Evolutionary conservation across 2,797 vertebrate genomes (phyloP).

Genomic region (Sylvia borin): DNA sequence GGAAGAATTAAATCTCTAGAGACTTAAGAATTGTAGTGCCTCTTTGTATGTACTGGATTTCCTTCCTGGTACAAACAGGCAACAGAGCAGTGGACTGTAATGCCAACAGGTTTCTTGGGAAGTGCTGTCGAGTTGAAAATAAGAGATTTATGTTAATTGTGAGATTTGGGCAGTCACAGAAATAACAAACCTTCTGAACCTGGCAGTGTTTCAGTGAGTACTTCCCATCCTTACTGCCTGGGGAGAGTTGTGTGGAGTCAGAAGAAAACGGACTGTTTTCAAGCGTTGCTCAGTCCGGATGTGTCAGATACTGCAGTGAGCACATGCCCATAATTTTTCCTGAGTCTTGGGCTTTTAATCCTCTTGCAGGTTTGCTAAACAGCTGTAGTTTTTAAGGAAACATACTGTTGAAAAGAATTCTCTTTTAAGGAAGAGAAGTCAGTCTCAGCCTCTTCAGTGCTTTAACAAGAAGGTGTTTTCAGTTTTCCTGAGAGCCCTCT

Average conservation of each 20-base stretch:
- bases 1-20: not conserved
- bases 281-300: not conserved
- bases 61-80: not conserved
- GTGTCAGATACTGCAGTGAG: not conserved
- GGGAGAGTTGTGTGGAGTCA: not conserved
- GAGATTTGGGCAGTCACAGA: not conserved
- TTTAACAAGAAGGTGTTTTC: not conserved
- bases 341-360: not conserved
- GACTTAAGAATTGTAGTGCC: accelerated
- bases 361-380: not conserved
- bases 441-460: not conserved
- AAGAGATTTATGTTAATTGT: not conserved
- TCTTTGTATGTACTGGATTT: not conserved
- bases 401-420: not conserved
- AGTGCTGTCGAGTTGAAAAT: not conserved
- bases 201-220: not conserved
- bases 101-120: not conserved
- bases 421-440: not conserved
- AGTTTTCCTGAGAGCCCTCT: not conserved
- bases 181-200: not conserved
- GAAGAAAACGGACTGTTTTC: not conserved
- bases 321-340: not conserved
- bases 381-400: not conserved
- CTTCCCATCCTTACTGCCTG: not conserved
- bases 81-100: not conserved